A percentile compares a stretch with the other conserved stretches of the same genome.
Conservation (phyloP, 2,113 vertebrate genomes). For the Pipa parva region DNA sequence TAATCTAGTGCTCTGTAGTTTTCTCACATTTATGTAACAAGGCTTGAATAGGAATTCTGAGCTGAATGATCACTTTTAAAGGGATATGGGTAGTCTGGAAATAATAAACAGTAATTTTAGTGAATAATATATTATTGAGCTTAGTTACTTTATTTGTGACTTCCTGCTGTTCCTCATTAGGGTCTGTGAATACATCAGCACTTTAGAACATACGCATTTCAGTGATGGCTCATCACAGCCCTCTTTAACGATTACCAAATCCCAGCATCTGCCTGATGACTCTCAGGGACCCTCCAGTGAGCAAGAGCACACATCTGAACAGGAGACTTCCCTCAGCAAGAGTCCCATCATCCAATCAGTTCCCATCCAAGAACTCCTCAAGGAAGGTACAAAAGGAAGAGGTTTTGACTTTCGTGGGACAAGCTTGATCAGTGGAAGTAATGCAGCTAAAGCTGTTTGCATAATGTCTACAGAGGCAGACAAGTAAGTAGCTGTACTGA, state of each 20-base stretch:
- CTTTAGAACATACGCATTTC: conserved; percentile 91
- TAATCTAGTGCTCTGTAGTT: too few species aligned
- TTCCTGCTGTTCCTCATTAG: conserved; percentile 53
- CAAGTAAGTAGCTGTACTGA: conserved; percentile 77
- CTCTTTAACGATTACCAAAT: conserved; percentile 77
- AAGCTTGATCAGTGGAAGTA: conserved; percentile 76
- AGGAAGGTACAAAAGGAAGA: conserved; percentile 69
- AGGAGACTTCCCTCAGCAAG: conserved; percentile 65
- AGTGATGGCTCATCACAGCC: conserved; percentile 76
- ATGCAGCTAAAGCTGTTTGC: conserved; percentile 82
- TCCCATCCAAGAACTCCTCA: conserved; percentile 89
- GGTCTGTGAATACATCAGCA: conserved; percentile 92
- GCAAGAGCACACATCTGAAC: conserved; percentile 59
- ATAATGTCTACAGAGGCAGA: conserved; percentile 87
- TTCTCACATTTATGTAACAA: too few species aligned
- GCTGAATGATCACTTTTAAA: too few species aligned
- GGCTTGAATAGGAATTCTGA: too few species aligned
- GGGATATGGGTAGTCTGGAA: too few species aligned
- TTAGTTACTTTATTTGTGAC: too few species aligned
- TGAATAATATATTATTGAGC: too few species aligned
- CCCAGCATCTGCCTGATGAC: conserved; percentile 57
- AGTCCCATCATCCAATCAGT: conserved; percentile 78
- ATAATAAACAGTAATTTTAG: too few species aligned
- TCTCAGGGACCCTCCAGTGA: conserved; percentile 51
- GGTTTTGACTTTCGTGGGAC: conserved; percentile 76